phyloP scores from a whole-genome alignment of 2,797 vertebrate species.

The Crenuchus spilurus region DNA sequence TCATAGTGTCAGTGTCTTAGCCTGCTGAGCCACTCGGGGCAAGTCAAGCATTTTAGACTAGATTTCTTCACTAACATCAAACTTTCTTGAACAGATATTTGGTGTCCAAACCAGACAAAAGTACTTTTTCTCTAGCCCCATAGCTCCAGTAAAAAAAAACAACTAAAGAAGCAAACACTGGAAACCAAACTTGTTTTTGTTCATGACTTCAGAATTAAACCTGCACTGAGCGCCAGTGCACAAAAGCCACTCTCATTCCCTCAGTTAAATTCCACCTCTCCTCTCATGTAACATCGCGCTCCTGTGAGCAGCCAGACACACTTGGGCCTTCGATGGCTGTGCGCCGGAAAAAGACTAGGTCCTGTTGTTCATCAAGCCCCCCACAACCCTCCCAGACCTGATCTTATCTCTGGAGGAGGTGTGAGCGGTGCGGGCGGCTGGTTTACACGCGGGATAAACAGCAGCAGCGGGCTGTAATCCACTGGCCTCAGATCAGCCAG shows the following conservation, averaged over 20 bases:
- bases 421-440: slow-evolving; percentile 67
- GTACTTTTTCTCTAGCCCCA: neutral
- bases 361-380: slow-evolving; percentile 75
- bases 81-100: neutral
- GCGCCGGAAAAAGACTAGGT: slow-evolving; percentile 62
- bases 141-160: no score
- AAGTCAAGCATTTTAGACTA: no score
- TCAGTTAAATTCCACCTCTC: slow-evolving; percentile 1
- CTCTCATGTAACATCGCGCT: slow-evolving; percentile 17
- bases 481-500: slow-evolving; percentile 66
- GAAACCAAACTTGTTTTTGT: neutral
- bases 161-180: no score
- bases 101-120: neutral
- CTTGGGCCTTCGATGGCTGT: slow-evolving; percentile 58
- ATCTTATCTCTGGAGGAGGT: slow-evolving; percentile 75
- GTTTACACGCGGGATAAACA: slow-evolving; percentile 80
- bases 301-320: slow-evolving; percentile 44
- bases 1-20: no score
- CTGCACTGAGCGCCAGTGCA: neutral
- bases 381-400: slow-evolving; percentile 66
- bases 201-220: neutral
- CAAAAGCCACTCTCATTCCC: neutral
- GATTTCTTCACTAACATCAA: no score
- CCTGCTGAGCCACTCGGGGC: no score
- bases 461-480: slow-evolving; percentile 75